Evolutionary conservation across 2,888 invertebrate species (phyloP).

Genomic region (Kuschelorhynchus macadamiae): DNA sequence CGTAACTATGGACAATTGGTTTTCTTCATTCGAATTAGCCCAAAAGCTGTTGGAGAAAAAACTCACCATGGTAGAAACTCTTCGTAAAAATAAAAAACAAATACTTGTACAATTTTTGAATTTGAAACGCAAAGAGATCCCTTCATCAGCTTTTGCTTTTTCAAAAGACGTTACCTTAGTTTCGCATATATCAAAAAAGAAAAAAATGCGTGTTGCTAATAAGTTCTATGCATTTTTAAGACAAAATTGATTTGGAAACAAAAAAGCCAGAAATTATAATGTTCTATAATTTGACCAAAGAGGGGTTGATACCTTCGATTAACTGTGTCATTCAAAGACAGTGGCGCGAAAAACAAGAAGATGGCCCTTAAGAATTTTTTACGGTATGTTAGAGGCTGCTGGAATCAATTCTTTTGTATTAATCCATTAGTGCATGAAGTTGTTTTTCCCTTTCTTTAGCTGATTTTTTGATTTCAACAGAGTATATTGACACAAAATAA

Average conservation of each 20-base stretch:
- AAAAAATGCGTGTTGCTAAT: constrained; percentile 36
- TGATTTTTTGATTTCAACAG: no score
- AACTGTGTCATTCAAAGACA: constrained; percentile 46
- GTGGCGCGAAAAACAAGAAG: constrained; percentile 52
- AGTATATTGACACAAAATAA: no score
- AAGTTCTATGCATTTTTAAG: constrained; percentile 46
- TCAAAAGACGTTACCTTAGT: constrained; percentile 25
- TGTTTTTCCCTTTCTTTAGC: no score
- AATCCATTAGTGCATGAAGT: no score
- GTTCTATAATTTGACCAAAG: constrained; percentile 50
- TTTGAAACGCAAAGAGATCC: constrained; percentile 16
- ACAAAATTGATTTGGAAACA: constrained; percentile 31
- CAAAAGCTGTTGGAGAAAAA: constrained; percentile 31
- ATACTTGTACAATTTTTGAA: constrained; percentile 29
- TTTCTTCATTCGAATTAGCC: constrained; percentile 32
- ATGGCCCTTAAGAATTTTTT: constrained; percentile 54
- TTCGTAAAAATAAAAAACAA: constrained; percentile 29
- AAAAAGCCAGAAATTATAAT: constrained; percentile 46
- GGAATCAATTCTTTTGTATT: constrained; percentile 41
- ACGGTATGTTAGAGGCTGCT: constrained; percentile 51
- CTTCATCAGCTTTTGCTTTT: constrained; percentile 37
- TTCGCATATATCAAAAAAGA: constrained; percentile 23
- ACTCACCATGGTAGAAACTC: constrained; percentile 20
- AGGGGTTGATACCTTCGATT: constrained; percentile 54
- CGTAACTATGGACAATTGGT: constrained; percentile 44